Conservation (phyloP, 1,140 invertebrate species). For the Zaprionus tsacasi region DNA sequence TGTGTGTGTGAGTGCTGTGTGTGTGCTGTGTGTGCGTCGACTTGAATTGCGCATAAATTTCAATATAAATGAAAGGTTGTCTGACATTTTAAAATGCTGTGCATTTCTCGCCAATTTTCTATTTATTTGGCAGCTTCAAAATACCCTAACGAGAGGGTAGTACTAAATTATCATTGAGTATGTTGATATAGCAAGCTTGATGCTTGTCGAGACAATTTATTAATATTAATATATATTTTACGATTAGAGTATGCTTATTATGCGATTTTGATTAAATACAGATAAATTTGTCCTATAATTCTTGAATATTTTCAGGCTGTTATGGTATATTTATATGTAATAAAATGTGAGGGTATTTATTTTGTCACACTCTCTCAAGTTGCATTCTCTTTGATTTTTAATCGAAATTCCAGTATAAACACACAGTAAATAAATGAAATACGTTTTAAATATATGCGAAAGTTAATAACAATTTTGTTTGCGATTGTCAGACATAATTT, state of each 20-base stretch:
- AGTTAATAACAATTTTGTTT: not conserved
- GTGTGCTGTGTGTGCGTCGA: constrained; percentile 44
- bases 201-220: no score
- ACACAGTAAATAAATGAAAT: not conserved
- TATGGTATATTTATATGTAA: no score
- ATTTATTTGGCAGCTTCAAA: constrained; percentile 49
- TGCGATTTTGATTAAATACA: no score
- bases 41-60: constrained; percentile 80
- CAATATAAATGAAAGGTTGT: constrained; percentile 72
- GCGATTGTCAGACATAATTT: not conserved
- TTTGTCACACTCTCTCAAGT: not conserved
- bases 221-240: no score
- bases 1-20: constrained; percentile 22
- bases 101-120: constrained; percentile 52
- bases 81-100: constrained; percentile 50
- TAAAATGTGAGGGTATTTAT: not conserved
- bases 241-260: no score
- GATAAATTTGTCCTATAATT: no score
- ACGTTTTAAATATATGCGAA: not conserved
- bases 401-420: not conserved
- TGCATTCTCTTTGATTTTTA: not conserved
- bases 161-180: not conserved
- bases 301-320: no score
- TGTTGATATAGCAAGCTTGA: no score
- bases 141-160: not conserved